Evolutionary conservation across 2,797 vertebrate genomes (phyloP).

Genomic region (Apodemus agrarius): DNA sequence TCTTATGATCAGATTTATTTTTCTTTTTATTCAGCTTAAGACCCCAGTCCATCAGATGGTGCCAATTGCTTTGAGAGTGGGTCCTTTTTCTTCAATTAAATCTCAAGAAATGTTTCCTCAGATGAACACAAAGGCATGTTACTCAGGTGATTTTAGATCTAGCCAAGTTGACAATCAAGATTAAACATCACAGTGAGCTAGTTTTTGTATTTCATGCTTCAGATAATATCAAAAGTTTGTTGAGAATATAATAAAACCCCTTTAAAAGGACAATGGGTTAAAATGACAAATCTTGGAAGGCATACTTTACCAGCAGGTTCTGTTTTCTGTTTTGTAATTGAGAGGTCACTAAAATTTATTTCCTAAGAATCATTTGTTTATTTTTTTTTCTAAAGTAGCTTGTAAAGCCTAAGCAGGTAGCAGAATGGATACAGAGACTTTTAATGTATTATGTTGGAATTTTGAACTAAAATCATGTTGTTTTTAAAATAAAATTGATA

Average conservation of each 20-base stretch:
- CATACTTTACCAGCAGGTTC: not conserved
- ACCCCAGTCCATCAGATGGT: not conserved
- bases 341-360: not conserved
- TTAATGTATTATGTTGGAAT: not conserved
- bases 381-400: not conserved
- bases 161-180: not conserved
- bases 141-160: not conserved
- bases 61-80: not conserved
- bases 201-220: not conserved
- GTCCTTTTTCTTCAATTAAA: not conserved
- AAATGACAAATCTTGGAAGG: not conserved
- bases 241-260: conserved; percentile 31
- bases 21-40: not conserved
- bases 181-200: not conserved
- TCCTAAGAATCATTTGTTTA: not conserved
- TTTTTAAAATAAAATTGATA: not conserved
- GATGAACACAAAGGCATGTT: not conserved
- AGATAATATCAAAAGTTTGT: not conserved
- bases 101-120: not conserved
- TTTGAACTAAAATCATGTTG: not conserved
- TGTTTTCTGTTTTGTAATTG: conserved; percentile 21
- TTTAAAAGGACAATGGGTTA: not conserved
- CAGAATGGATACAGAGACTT: not conserved
- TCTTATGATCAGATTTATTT: not conserved
- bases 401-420: not conserved